Percentiles rank a stretch among this genome's conserved stretches.
Evolutionary conservation across 2,113 vertebrate genomes (phyloP).

Genomic region (Numenius arquata): DNA sequence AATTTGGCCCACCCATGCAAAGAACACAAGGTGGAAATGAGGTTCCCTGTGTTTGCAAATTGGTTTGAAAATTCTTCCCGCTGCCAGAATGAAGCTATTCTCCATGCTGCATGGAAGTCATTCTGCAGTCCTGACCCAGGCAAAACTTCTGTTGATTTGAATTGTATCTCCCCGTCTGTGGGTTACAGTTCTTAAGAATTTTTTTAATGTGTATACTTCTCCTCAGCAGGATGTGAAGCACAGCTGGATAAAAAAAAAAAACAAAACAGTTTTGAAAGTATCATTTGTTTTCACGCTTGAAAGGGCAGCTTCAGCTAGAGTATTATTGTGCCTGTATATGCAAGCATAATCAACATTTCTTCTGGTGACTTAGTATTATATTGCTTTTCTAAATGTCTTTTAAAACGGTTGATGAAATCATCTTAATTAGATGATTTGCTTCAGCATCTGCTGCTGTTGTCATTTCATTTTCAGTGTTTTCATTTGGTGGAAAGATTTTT

Average conservation of each 20-base stretch:
- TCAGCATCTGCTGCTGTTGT: slow-evolving; percentile 48
- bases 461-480: slow-evolving; percentile 34
- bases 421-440: slow-evolving; percentile 54
- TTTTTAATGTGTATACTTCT: neutral
- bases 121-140: neutral
- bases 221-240: neutral
- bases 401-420: slow-evolving; percentile 10
- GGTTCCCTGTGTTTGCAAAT: neutral
- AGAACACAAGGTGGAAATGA: neutral
- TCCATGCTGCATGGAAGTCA: neutral
- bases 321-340: neutral
- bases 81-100: neutral
- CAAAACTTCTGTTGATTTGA: neutral
- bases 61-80: neutral
- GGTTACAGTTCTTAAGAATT: neutral
- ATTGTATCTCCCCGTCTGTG: neutral
- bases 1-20: neutral
- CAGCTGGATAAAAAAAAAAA: slow-evolving; percentile 44
- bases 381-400: slow-evolving; percentile 33
- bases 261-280: slow-evolving; percentile 16
- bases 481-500: slow-evolving; percentile 17
- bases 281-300: slow-evolving; percentile 38
- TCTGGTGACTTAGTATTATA: slow-evolving; percentile 31
- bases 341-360: slow-evolving; percentile 5
- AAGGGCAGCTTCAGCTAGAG: neutral